Evolutionary conservation across 2,113 vertebrate genomes (phyloP).

Genomic region (Sapayoa aenigma): DNA sequence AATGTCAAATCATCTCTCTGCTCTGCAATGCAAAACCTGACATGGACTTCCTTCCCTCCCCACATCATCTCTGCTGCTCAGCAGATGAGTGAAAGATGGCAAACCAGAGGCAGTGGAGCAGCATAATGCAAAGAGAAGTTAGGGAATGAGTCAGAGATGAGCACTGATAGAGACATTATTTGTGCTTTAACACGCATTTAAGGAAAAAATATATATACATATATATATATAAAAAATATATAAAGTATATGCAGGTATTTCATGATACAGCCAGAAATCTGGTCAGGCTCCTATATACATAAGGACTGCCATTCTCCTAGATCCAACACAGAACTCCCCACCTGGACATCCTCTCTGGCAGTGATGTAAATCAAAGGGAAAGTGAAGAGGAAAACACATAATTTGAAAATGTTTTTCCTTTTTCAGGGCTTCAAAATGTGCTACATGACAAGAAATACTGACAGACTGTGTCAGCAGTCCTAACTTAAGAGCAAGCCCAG

Average conservation of each 20-base stretch:
- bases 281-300: conserved; percentile 24
- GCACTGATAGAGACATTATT: conserved; percentile 14
- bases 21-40: neutral
- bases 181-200: neutral
- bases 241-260: neutral
- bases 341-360: neutral
- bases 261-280: conserved; percentile 60
- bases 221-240: neutral
- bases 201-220: neutral
- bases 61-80: neutral
- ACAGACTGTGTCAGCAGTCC: neutral
- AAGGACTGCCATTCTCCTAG: neutral
- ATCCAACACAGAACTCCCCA: neutral
- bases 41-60: neutral
- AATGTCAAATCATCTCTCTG: neutral
- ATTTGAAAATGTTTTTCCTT: neutral
- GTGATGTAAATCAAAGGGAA: neutral
- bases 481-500: neutral
- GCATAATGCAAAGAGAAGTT: neutral
- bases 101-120: conserved; percentile 54
- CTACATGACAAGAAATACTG: neutral
- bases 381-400: neutral
- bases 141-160: conserved; percentile 6
- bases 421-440: neutral
- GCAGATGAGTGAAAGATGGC: conserved; percentile 26